Base-by-base conservation (phyloP, 2,797 vertebrate species). In the Neostethus bicornis region DNA sequence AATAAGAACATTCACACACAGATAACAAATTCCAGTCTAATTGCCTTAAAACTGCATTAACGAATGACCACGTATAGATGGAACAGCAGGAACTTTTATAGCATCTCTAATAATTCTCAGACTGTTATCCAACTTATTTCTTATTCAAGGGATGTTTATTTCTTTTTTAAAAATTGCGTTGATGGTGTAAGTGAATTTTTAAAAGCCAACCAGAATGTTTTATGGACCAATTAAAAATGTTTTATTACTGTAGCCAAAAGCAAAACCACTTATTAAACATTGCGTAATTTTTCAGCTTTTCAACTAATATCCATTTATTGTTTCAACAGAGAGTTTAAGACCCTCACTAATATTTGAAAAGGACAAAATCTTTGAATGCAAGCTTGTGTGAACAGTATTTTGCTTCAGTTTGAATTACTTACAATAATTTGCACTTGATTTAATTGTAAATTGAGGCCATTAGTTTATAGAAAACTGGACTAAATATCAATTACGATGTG, bases 1-100 rank as follows among this genome's bases (percentile, higher is more conserved):
- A 81, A 68, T 35, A 77, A 61, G 66, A 28, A 12, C 46, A 43
- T 38, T 12, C 19, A 7, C 51, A 52, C 47, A 52, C 51, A 62
- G 62, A 67, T 29, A 68, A 68, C 28, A 32, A 42, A 43, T 70
- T 73, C 43, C 44, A 32, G 32, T 78, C 61, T 70, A 41, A 38
- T 73, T 80, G 87, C 87, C 89, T 90, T 90, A 85, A 81, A 57
- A 35, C 61, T 72, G 66, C 71, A 58, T 78, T 75, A 73, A 63
- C 74, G 32, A 66, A 20, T 46, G 51, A 49, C 66, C 66, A 66
- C 71, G 42, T 68, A 61, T 65, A 69, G 75, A 74, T 66, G 64
- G 69, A 58, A 75, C 55, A 66, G 53, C 73, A 77, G 76, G 68
- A 85, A 54, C 63, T 75, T 73, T 83, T 53, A 61, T 64, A 75